Conservation (phyloP, 2,888 invertebrate species). For the Sturmia bella region DNA sequence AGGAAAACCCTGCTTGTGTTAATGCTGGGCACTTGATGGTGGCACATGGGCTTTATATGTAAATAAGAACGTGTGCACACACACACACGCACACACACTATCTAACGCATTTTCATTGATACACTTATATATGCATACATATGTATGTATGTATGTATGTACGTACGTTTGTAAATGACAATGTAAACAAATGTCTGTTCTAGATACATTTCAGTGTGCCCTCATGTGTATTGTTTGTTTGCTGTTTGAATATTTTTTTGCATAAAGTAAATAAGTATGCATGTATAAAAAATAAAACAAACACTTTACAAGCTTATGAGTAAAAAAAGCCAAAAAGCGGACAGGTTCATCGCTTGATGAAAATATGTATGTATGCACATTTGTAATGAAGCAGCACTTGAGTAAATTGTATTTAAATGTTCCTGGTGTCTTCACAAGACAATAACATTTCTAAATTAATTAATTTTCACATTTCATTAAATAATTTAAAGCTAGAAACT, state of each 20-base stretch:
- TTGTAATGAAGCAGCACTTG: neutral
- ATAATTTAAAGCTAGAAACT: no score
- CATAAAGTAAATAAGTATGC: neutral
- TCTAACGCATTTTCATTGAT: no score
- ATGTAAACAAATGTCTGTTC: neutral
- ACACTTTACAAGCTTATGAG: neutral
- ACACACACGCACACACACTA: neutral
- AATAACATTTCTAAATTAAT: neutral
- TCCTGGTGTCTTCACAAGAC: neutral
- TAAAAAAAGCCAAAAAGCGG: neutral
- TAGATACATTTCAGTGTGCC: neutral
- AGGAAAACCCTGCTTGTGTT: neutral
- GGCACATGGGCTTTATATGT: slow-evolving; percentile 24
- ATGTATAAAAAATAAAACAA: slow-evolving; percentile 8
- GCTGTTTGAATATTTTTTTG: no score
- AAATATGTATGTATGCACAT: neutral
- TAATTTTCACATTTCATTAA: neutral
- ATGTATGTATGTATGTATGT: neutral
- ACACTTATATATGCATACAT: neutral
- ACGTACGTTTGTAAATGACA: neutral
- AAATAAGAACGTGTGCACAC: neutral
- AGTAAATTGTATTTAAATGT: slow-evolving; percentile 1
- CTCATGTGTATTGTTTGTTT: neutral
- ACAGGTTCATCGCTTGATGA: neutral
- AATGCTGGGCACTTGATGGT: slow-evolving; percentile 51